Base-by-base conservation (phyloP, 2,888 invertebrate genomes). In the Plagodis pulveraria region DNA sequence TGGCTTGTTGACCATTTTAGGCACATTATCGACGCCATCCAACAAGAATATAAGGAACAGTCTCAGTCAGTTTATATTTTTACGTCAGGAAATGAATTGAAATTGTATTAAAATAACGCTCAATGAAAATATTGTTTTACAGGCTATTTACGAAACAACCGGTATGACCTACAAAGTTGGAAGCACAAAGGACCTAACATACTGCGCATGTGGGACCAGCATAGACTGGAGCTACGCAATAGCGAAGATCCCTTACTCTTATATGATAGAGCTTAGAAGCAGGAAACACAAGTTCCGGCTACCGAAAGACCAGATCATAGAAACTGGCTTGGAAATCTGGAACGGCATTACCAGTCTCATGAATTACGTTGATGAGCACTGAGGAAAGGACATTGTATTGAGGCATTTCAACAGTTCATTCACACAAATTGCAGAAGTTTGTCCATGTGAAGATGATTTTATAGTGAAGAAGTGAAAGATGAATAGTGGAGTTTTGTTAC, bases 171-270 rank as follows among this genome's bases (percentile, higher is more conserved):
- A 91, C 66, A 89, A 86, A 71, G 92, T 91, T 5, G 92, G 92
- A 0, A 84, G 81, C 56, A 91, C 91, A 0, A 89, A 87, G 63
- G 92, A 92, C 59, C 72, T 92, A 44, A 92, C 91, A 0, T 92
- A 91, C 67, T 77, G 71, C 46, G 91, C 91, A 0, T 91, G 90
- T 43, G 91, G 91, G 0, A 91, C 91, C 44, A 89, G 91, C 46
- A 90, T 77, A 2, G 91, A 92, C 58, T 92, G 91, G 91, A 89
- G 91, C 50, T 91, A 92, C 55, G 83, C 78, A 0, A 79, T 85
- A 33, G 91, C 91, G 0, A 87, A 89, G 47, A 89, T 92, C 59
- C 92, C 91, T 0, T 92, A 80, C 72, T 90, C 88, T 0, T 92
- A 83, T 64, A 91, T 92, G 89, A 72, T 92, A 10, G 92, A 92